Conservation (phyloP, 2,113 vertebrate species). For the Aegithalos caudatus region DNA sequence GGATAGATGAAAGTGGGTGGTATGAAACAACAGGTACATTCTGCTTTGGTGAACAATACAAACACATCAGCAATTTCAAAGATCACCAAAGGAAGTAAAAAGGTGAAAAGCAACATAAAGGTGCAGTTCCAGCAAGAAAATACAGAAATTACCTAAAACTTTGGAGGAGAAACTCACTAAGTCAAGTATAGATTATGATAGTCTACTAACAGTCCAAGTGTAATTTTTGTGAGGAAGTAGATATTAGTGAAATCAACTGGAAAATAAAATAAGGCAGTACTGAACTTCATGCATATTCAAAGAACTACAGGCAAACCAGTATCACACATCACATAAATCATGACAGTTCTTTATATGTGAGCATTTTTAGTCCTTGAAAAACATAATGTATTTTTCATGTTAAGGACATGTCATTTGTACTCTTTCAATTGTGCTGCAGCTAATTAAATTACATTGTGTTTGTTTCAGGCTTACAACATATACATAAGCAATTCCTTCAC, state of each 20-base stretch:
- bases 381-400: not conserved
- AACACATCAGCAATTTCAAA: not conserved
- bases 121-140: not conserved
- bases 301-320: not conserved
- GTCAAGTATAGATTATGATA: not conserved
- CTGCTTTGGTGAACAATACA: not conserved
- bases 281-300: not conserved
- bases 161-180: not conserved
- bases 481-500: not conserved
- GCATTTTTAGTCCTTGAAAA: not conserved
- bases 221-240: not conserved
- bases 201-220: not conserved
- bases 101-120: not conserved
- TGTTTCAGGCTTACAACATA: not conserved
- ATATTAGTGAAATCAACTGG: not conserved
- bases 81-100: not conserved
- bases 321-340: not conserved
- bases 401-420: not conserved
- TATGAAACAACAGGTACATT: not conserved
- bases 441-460: not conserved
- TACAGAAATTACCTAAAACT: not conserved
- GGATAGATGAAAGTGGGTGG: not conserved
- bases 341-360: not conserved
- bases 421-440: not conserved
- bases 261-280: not conserved